Evolutionary conservation across 2,113 vertebrate species (phyloP).

Genomic region (Oncorhynchus masou): DNA sequence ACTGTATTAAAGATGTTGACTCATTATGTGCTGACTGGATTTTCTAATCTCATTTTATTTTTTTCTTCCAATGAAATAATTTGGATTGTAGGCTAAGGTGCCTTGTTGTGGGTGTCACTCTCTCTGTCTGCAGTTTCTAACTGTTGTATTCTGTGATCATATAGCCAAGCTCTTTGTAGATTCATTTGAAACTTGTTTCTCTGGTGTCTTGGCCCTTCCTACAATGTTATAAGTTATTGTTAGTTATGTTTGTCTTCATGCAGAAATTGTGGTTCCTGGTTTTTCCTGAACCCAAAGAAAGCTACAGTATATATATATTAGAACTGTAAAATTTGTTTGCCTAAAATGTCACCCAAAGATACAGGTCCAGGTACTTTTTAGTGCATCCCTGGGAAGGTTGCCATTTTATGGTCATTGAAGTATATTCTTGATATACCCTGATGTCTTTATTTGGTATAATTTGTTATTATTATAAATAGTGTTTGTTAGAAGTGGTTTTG

Average conservation of each 20-base stretch:
- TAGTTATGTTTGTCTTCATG: background rate
- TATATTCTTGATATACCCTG: no score
- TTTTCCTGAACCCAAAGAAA: background rate
- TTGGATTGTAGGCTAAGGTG: constrained; percentile 33
- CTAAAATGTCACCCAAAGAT: background rate
- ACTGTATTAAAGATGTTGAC: background rate
- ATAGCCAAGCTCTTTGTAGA: constrained; percentile 11
- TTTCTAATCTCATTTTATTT: background rate
- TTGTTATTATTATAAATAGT: background rate
- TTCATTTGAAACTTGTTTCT: constrained; percentile 15
- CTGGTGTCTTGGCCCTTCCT: background rate
- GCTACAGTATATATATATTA: background rate
- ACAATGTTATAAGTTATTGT: background rate
- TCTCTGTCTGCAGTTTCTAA: constrained; percentile 15
- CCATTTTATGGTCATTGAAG: no score
- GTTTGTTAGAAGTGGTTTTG: constrained; percentile 6
- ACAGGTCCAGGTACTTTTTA: background rate
- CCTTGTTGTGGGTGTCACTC: constrained; percentile 41
- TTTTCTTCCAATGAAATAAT: constrained; percentile 18
- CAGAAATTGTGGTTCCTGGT: background rate
- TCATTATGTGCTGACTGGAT: constrained; percentile 16
- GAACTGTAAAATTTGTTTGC: background rate
- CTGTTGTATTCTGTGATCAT: constrained; percentile 30
- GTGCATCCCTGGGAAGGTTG: background rate
- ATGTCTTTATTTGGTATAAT: no score